phyloP scores from a whole-genome alignment of 2,113 vertebrate genomes.

The Chloroceryle aenea region DNA sequence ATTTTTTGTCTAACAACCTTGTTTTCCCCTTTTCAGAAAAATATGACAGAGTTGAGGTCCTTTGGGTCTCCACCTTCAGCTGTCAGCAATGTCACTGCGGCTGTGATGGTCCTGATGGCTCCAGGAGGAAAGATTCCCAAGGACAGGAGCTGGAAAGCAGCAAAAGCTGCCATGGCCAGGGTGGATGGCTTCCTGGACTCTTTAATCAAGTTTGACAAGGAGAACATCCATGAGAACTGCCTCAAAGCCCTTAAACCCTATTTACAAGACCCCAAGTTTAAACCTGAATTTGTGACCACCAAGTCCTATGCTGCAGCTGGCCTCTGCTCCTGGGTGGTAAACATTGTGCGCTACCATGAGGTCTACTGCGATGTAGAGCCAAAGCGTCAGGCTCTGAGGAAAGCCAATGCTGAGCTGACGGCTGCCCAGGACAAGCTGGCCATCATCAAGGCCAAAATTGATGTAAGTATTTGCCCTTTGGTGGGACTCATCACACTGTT shows the following conservation, averaged over 20 bases:
- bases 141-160: constrained; percentile 95
- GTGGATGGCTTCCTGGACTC: constrained; percentile 91
- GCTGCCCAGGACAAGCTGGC: constrained; percentile 90
- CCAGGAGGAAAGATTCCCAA: constrained; percentile 87
- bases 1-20: constrained; percentile 48
- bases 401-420: constrained; percentile 86
- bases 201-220: constrained; percentile 89
- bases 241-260: constrained; percentile 92
- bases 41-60: constrained; percentile 93
- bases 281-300: constrained; percentile 85
- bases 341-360: constrained; percentile 87
- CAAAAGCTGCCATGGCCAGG: constrained; percentile 88
- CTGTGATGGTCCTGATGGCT: constrained; percentile 91
- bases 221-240: constrained; percentile 91
- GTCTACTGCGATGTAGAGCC: constrained; percentile 94
- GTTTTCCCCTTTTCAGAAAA: constrained; percentile 81
- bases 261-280: constrained; percentile 88
- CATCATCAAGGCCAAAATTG: constrained; percentile 87
- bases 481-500: accelerated
- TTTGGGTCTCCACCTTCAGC: constrained; percentile 89
- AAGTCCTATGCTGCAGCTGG: constrained; percentile 89
- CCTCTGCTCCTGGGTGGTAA: constrained; percentile 97
- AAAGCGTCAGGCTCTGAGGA: constrained; percentile 88
- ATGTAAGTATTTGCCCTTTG: constrained; percentile 78
- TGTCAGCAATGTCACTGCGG: constrained; percentile 90